Base-by-base conservation (phyloP, 2,113 vertebrate species). In the Larimichthys crocea region DNA sequence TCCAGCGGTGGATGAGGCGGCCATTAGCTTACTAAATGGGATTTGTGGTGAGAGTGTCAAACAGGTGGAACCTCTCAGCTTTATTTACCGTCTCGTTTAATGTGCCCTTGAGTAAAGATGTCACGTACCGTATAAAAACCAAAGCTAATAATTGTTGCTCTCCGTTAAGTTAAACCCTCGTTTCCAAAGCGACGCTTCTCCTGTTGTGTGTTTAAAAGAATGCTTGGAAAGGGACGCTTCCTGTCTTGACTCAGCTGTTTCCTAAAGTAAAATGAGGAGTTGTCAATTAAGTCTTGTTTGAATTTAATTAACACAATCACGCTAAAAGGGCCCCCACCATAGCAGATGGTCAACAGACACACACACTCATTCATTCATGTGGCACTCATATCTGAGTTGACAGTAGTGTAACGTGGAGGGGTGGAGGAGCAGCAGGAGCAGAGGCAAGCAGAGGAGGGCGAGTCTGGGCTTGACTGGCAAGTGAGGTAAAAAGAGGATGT, bases 251-350 rank as follows among this genome's bases (percentile, higher is more conserved):
- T 84, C 80, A 89, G 81, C 90, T 84, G 71, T 75, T 64, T 44
- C 5, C 35, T 17, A 1, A 57, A 29, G 42, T 8, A 70, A 64
- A 59, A 7, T n/a, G 50, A 17, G 35, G 11, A 59, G 16, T 22
- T 50, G 75, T 81, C 74, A 80, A 20, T 72, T 76, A 76, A 72
- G 42, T 71, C 12, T 80, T 92, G 86, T 94, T 94, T 91, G 88
- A 46, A 24, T 90, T 92, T 53, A 84, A 93, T 94, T 95, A 84
- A 75, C 93, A 90, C 68, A 64, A 71, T 62, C 40, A 66, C 72
- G 40, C 35, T 82, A 90, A 86, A 20, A 70, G 66, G 49, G 40
- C 35, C 55, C 29, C 11, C 24, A 19, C 24, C 22, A 1, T 24
- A 75, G 48, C 90, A 93, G 91, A 88, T 89, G 88, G 79, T 64